Evolutionary conservation across 1,140 invertebrate species (phyloP), one percentile per base, ranked within the genome.

Genomic region (Cotesia glomerata): DNA sequence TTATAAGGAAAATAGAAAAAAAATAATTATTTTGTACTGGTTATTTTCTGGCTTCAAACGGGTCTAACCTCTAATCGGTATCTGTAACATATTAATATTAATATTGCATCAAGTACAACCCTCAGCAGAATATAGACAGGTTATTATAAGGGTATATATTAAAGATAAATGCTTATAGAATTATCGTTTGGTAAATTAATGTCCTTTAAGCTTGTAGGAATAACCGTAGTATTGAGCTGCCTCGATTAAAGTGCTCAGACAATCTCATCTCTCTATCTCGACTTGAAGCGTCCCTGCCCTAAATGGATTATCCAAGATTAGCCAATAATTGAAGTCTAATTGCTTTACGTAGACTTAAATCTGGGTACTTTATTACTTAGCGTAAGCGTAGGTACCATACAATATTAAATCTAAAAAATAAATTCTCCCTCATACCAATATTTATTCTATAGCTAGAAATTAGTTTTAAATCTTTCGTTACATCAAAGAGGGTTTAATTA

Each of bases 251-350:
- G 16, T 18, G 56, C 56, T 26, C 36, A 35, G 36, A 11, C 62
- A 45, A 64, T 64, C 59, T 62, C 59, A 13, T 36, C 59, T 35
- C 59, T 35, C 34, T 16, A 62, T 35, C 26, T 9, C 32, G 26
- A 62, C 35, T 36, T 36, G 9, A 13, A 35, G 34, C 59, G 13
- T 62, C 59, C 11, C 32, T 35, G 35, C 32, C 13, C 26, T 64
- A 64, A 64, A 18, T 49, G 34, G 62, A 64, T 64, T 49, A 64
- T 49, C 34, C 34, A 49, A 64, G 62, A 64, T 64, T 64, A 64
- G 62, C 62, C 39, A 18, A 49, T 64, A 64, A 64, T 64, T 64
- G 62, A 64, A 45, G 18, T 49, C 39, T 64, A 64, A 64, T 64
- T 64, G 39, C 62, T 64, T 64, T 18, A 64, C 13, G 45, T 13